These are phyloP conservation scores for Xiphydria camelus DNA, from an alignment of 2,888 invertebrate species.

Conservation along the genomic window DNA sequence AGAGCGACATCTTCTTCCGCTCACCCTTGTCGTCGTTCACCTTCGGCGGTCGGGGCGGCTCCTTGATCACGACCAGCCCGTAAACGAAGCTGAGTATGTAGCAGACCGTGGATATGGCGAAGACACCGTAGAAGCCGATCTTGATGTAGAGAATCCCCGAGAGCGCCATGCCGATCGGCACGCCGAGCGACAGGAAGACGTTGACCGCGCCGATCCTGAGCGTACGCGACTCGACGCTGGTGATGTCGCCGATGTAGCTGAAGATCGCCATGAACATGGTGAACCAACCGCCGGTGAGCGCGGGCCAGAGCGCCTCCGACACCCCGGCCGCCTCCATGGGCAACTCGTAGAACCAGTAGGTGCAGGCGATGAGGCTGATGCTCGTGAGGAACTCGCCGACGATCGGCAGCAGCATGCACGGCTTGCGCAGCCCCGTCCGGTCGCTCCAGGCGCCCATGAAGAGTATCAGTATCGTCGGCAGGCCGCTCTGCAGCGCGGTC, in stretches of 20 bases:
- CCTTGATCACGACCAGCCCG: slow-evolving; percentile 73
- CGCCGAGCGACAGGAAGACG: slow-evolving; percentile 84
- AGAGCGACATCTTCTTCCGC: slow-evolving; percentile 55
- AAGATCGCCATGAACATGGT: slow-evolving; percentile 90
- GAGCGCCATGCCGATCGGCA: slow-evolving; percentile 86
- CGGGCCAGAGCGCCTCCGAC: slow-evolving; percentile 80
- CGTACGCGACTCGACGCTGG: slow-evolving; percentile 81
- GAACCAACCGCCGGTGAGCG: slow-evolving; percentile 83
- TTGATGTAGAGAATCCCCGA: slow-evolving; percentile 79
- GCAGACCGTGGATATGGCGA: slow-evolving; percentile 74
- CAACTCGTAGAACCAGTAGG: slow-evolving; percentile 76
- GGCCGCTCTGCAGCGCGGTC: slow-evolving; percentile 78
- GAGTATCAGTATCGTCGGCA: slow-evolving; percentile 80
- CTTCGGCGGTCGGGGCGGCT: slow-evolving; percentile 59
- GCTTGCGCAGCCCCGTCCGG: slow-evolving; percentile 69
- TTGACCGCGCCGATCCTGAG: slow-evolving; percentile 86
- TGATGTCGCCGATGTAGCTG: slow-evolving; percentile 86
- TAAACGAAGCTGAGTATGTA: slow-evolving; percentile 77
- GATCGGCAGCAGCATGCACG: slow-evolving; percentile 82
- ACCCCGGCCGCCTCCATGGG: slow-evolving; percentile 82
- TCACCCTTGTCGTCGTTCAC: slow-evolving; percentile 24
- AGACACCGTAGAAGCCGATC: slow-evolving; percentile 82
- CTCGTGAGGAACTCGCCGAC: slow-evolving; percentile 79
- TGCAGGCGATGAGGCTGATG: slow-evolving; percentile 76
- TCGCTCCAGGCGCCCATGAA: slow-evolving; percentile 75